Evolutionary conservation across 2,797 vertebrate genomes (phyloP).

Genomic region (Crossoptilon crossoptilon): DNA sequence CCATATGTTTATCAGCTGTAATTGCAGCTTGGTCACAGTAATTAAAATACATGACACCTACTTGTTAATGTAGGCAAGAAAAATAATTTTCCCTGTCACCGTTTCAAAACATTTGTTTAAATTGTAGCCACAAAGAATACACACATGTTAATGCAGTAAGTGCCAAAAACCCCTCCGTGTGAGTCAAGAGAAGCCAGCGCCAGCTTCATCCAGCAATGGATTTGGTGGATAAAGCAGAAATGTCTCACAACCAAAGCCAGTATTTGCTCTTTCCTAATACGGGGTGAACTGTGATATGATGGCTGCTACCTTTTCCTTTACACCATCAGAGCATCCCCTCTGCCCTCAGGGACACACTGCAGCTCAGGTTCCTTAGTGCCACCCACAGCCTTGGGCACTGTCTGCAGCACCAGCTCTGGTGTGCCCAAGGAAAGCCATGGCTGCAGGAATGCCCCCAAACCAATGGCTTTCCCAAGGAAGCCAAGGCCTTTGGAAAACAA

Average conservation of each 20-base stretch:
- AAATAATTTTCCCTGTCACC: conserved; percentile 3
- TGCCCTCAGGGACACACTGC: background rate
- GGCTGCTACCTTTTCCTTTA: background rate
- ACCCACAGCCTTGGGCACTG: fast-evolving
- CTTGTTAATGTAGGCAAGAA: conserved; percentile 20
- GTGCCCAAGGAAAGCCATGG: background rate
- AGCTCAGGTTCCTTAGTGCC: background rate
- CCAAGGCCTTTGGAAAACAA: background rate
- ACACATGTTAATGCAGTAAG: background rate
- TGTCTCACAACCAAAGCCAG: background rate
- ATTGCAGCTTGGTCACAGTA: conserved; percentile 14
- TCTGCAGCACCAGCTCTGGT: background rate
- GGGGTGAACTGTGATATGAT: background rate
- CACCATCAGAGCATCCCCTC: background rate
- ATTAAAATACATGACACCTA: conserved; percentile 9
- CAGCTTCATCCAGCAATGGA: background rate
- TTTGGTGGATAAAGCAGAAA: background rate
- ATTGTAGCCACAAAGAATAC: conserved; percentile 1
- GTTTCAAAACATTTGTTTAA: conserved; percentile 40
- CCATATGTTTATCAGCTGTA: conserved; percentile 28
- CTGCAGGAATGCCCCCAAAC: fast-evolving
- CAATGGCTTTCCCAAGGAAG: background rate
- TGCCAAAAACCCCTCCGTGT: background rate
- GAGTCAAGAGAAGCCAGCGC: background rate
- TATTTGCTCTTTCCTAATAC: background rate